These are phyloP conservation scores for Bovichtus variegatus DNA, from an alignment of 2,797 vertebrate species.

Conservation along the genomic window DNA sequence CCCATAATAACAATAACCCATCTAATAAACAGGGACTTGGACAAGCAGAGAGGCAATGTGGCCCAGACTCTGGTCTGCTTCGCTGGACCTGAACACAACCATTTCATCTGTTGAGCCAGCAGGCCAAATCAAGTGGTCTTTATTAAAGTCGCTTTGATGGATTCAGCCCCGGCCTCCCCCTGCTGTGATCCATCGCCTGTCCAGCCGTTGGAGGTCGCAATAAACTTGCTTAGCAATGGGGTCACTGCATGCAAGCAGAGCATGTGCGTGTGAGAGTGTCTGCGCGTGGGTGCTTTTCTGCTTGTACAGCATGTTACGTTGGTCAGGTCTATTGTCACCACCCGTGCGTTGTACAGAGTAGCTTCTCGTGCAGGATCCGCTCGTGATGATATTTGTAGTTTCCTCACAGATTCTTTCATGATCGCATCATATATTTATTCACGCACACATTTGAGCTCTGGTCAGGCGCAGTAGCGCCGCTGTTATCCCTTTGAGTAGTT, in stretches of 20 bases:
- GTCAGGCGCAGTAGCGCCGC: slow-evolving; percentile 18
- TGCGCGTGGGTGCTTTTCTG: slow-evolving; percentile 14
- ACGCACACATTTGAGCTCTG: slow-evolving; percentile 19
- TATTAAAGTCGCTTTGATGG: slow-evolving; percentile 82
- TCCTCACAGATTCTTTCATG: slow-evolving; percentile 8
- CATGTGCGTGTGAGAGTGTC: slow-evolving; percentile 19
- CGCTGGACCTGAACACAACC: slow-evolving; percentile 75
- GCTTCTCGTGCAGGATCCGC: slow-evolving; percentile 27
- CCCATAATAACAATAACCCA: slow-evolving; percentile 32
- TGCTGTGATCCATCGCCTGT: slow-evolving; percentile 80
- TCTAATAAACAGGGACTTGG: slow-evolving; percentile 59
- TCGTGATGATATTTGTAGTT: slow-evolving; percentile 50
- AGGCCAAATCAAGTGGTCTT: slow-evolving; percentile 78
- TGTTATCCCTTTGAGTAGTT: slow-evolving; percentile 49
- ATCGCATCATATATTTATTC: slow-evolving; percentile 53
- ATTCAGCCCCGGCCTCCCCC: slow-evolving; percentile 74
- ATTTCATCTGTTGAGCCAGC: slow-evolving; percentile 76
- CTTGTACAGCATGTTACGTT: slow-evolving; percentile 12
- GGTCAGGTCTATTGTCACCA: slow-evolving; percentile 10
- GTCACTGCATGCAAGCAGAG: slow-evolving; percentile 58
- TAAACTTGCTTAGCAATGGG: slow-evolving; percentile 79
- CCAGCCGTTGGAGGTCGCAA: slow-evolving; percentile 76
- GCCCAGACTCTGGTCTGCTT: slow-evolving; percentile 58
- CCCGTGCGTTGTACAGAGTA: slow-evolving; percentile 7
- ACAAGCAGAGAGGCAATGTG: slow-evolving; percentile 44